A percentile compares a stretch with the other conserved stretches of the same genome.
phyloP scores from a whole-genome alignment of 2,797 vertebrate genomes.

The Staurois parvus region DNA sequence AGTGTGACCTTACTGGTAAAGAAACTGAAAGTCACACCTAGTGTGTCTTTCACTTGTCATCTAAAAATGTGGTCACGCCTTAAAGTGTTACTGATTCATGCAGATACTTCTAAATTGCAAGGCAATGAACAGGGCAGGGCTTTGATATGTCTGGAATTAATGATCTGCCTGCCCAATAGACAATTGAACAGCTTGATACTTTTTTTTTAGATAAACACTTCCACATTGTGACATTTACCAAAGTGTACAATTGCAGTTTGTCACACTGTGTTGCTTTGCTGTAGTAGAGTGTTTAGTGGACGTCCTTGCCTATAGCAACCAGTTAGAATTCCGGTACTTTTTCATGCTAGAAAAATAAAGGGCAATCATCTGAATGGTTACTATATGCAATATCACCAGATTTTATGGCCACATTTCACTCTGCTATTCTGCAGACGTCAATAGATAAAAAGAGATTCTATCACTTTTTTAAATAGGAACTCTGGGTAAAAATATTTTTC shows the following conservation, averaged over 20 bases:
- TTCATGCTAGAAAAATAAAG: no score
- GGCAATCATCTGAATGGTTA: no score
- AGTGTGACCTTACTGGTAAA: constrained; percentile 1
- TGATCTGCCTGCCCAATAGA: not conserved
- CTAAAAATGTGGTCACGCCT: not conserved
- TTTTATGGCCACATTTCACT: no score
- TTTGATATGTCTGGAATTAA: not conserved
- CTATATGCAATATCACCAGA: no score
- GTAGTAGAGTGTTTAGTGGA: not conserved
- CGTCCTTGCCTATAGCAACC: not conserved
- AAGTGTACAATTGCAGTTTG: not conserved
- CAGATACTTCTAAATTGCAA: not conserved
- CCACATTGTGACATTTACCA: not conserved
- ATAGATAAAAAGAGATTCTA: no score
- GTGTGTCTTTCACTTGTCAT: not conserved
- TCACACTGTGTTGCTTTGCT: not conserved
- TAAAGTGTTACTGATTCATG: not conserved
- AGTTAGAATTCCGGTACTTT: no score
- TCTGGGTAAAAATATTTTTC: no score
- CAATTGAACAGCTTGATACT: no score
- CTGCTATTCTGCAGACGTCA: no score
- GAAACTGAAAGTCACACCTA: constrained; percentile 8
- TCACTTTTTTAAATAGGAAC: no score
- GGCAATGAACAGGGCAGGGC: not conserved
- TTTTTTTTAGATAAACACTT: not conserved